Base-by-base conservation (phyloP, 2,888 invertebrate species). In the Eudemis profundana region DNA sequence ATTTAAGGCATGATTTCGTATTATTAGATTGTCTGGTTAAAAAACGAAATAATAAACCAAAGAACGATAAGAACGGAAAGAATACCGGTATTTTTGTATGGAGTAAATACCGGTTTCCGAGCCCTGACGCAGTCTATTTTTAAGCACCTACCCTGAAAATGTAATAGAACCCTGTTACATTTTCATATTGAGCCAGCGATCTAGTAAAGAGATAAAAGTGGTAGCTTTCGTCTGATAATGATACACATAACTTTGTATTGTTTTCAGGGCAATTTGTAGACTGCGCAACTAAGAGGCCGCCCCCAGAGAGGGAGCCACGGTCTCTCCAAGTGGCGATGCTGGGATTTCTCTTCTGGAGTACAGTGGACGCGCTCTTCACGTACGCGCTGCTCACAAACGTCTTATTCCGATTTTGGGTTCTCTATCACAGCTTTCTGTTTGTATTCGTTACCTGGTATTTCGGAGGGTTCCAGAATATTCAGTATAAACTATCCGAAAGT, bases 331-430 rank as follows among this genome's bases (percentile, higher is more conserved):
- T 71, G 14, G 88, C 91, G 0, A 84, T 83, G 72, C 49, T 84
- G 60, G 95, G 94, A 1, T 92, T 95, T 46, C 72, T 93, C 19
- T 95, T 95, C 78, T 96, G 96, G 96, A 94, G 94, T 10, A 21
- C 91, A 4, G 78, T 95, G 66, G 93, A 94, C 62, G 71, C 90
- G 23, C 62, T 93, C 21, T 90, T 93, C 61, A 73, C 89, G 0
- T 93, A 92, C 61, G 81, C 85, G 12, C 75, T 94, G 17, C 75
- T 90, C 1, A 81, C 81, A 10, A 90, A 84, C 66, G 73, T 81
- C 54, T 21, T 90, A 27, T 93, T 94, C 69, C 91, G 92, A 70
- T 91, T 90, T 73, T 92, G 94, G 88, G 93, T 94, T 21, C 68
- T 93, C 12, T 85, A 89, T 54, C 93, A 94, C 70, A 93, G 93